A percentile compares a stretch with the other conserved stretches of the same genome.
These are phyloP conservation scores for Altica lythri DNA, from an alignment of 2,888 invertebrate species.

Conservation along the genomic window DNA sequence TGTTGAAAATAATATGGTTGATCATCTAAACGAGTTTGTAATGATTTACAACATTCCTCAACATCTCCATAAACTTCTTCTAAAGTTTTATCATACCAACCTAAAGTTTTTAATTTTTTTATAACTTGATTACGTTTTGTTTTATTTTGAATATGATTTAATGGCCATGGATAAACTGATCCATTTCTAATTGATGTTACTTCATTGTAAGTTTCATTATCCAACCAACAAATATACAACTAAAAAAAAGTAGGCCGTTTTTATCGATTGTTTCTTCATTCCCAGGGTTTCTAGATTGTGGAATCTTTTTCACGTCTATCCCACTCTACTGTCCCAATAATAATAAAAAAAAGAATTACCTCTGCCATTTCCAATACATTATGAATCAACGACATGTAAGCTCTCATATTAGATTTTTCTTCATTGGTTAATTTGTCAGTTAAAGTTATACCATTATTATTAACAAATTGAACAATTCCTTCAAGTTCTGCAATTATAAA, in stretches of 20 bases:
- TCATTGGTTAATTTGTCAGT: slow-evolving; percentile 72
- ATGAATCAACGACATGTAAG: slow-evolving; percentile 89
- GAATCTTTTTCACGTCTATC: too few relatives aligned
- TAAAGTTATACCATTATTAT: slow-evolving; percentile 79
- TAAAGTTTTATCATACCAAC: slow-evolving; percentile 80
- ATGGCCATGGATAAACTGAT: slow-evolving; percentile 91
- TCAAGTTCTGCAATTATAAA: slow-evolving; percentile 90
- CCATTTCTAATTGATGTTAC: slow-evolving; percentile 86
- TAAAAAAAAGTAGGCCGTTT: slow-evolving; percentile 50
- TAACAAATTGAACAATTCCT: slow-evolving; percentile 87
- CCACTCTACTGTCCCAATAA: too few relatives aligned
- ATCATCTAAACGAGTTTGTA: slow-evolving; percentile 82
- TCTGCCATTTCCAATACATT: slow-evolving; percentile 91
- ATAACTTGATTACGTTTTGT: slow-evolving; percentile 72
- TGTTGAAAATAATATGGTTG: slow-evolving; percentile 82
- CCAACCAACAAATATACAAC: slow-evolving; percentile 87
- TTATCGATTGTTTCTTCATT: too few relatives aligned
- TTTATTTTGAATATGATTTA: slow-evolving; percentile 81
- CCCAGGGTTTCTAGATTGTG: too few relatives aligned
- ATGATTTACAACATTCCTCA: slow-evolving; percentile 83
- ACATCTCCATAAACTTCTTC: slow-evolving; percentile 80
- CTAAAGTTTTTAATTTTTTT: slow-evolving; percentile 74
- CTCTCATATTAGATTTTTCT: slow-evolving; percentile 88
- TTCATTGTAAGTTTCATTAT: slow-evolving; percentile 75
- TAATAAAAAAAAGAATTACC: slow-evolving; percentile 56